Conservation (phyloP, 2,888 invertebrate genomes). For the Volucella bombylans region DNA sequence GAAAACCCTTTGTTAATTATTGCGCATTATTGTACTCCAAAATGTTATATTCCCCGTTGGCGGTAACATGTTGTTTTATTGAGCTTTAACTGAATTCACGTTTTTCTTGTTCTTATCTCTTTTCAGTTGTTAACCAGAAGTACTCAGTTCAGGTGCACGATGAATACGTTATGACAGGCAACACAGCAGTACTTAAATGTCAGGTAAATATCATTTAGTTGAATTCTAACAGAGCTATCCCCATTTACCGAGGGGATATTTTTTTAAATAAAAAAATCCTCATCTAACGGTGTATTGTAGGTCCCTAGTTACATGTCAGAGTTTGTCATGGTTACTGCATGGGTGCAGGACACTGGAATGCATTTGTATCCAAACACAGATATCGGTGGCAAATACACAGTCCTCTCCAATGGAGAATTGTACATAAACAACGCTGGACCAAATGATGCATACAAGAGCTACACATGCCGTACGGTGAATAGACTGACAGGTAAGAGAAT, state of each 20-base stretch:
- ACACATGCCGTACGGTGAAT: conserved; percentile 92
- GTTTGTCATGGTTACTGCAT: conserved; percentile 93
- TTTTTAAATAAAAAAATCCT: too few relatives aligned
- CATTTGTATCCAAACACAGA: conserved; percentile 90
- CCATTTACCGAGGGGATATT: too few relatives aligned
- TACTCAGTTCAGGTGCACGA: conserved; percentile 95
- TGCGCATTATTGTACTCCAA: too few relatives aligned
- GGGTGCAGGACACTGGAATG: conserved; percentile 92
- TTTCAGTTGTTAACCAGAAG: conserved; percentile 90
- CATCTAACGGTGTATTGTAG: conserved; percentile 73
- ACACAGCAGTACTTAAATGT: conserved; percentile 94
- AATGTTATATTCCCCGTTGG: neutral
- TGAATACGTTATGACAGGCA: conserved; percentile 95
- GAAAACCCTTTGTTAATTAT: too few relatives aligned
- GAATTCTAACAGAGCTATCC: neutral
- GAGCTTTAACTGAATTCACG: neutral
- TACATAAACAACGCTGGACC: conserved; percentile 91
- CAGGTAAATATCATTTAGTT: conserved; percentile 82
- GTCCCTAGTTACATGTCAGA: conserved; percentile 94
- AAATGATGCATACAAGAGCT: conserved; percentile 90
- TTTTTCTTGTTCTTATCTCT: conserved; percentile 18
- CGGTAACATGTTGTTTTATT: neutral
- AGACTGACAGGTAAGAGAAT: conserved; percentile 86
- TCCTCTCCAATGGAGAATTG: conserved; percentile 91
- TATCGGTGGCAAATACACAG: conserved; percentile 89